phyloP scores from a whole-genome alignment of 2,797 vertebrate species.

The Xenentodon cancila region DNA sequence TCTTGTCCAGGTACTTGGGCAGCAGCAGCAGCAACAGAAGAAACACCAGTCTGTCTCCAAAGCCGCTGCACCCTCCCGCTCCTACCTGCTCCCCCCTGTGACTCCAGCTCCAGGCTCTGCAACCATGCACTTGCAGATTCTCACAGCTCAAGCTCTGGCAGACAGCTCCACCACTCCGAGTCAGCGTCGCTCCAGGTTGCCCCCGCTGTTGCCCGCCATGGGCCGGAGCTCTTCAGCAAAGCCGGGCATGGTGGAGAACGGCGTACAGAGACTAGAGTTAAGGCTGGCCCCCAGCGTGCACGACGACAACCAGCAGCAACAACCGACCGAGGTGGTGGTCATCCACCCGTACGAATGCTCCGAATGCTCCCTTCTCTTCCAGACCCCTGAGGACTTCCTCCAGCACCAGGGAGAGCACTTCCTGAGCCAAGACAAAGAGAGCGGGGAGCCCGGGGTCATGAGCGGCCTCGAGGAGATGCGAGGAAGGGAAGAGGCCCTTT shows the following conservation, averaged over 20 bases:
- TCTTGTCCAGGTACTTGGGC: constrained; percentile 76
- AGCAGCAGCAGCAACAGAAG: constrained; percentile 75
- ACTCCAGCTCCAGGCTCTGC: constrained; percentile 77
- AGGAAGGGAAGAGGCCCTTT: constrained; percentile 61
- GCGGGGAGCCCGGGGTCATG: constrained; percentile 75
- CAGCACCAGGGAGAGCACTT: constrained; percentile 94
- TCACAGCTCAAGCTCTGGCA: constrained; percentile 83
- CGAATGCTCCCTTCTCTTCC: constrained; percentile 89
- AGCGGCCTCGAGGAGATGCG: constrained; percentile 71
- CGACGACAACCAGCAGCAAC: constrained; percentile 41
- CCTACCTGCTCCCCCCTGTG: constrained; percentile 71
- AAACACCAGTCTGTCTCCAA: constrained; percentile 61
- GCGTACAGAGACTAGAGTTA: constrained; percentile 73
- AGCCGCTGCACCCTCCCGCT: constrained; percentile 37
- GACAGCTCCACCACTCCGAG: constrained; percentile 63
- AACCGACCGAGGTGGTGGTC: constrained; percentile 67
- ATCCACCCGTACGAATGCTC: constrained; percentile 93
- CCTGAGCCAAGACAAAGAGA: constrained; percentile 89
- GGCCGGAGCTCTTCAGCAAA: constrained; percentile 42
- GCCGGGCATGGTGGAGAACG: constrained; percentile 63
- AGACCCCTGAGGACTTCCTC: constrained; percentile 90
- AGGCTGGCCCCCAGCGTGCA: constrained; percentile 59
- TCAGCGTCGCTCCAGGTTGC: constrained; percentile 70
- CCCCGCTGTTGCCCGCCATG: constrained; percentile 62
- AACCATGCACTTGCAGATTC: constrained; percentile 86